Conservation (phyloP, 2,888 invertebrate species). For the Parnassius smintheus region DNA sequence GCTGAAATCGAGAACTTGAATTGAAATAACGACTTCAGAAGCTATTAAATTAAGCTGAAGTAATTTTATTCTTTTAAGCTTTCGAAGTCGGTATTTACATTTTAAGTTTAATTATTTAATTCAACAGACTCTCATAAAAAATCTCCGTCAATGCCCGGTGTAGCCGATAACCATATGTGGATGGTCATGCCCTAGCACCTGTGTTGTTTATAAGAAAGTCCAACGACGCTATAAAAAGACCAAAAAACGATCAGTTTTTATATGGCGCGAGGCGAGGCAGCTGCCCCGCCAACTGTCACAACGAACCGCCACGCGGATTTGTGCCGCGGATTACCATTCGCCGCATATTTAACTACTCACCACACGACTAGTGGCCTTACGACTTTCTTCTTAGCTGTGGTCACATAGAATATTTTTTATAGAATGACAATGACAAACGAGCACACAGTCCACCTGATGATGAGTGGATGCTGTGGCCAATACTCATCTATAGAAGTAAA, state of each 20-base stretch:
- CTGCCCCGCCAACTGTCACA: slow-evolving; percentile 77
- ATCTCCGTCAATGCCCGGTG: slow-evolving; percentile 54
- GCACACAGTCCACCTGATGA: no score
- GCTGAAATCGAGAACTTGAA: no score
- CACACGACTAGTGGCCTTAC: slow-evolving; percentile 49
- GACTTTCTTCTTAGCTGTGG: slow-evolving; percentile 32
- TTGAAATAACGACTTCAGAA: no score
- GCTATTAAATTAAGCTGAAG: no score
- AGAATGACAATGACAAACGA: no score
- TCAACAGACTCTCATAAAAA: slow-evolving; percentile 58
- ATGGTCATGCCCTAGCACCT: slow-evolving; percentile 76
- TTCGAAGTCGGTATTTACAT: no score
- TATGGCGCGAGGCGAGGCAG: slow-evolving; percentile 74
- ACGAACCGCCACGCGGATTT: slow-evolving; percentile 64
- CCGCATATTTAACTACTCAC: slow-evolving; percentile 58
- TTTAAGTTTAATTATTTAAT: slow-evolving; percentile 33
- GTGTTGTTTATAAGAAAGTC: slow-evolving; percentile 80
- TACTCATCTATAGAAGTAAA: no score
- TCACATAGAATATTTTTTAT: no score
- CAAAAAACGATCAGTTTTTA: slow-evolving; percentile 78
- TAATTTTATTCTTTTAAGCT: no score
- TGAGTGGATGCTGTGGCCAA: no score
- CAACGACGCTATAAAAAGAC: slow-evolving; percentile 72
- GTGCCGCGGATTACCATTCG: slow-evolving; percentile 57
- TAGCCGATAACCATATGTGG: slow-evolving; percentile 76